These are phyloP conservation scores for Margaritifera margaritifera DNA, from an alignment of 2,888 invertebrate genomes.

Conservation along the genomic window DNA sequence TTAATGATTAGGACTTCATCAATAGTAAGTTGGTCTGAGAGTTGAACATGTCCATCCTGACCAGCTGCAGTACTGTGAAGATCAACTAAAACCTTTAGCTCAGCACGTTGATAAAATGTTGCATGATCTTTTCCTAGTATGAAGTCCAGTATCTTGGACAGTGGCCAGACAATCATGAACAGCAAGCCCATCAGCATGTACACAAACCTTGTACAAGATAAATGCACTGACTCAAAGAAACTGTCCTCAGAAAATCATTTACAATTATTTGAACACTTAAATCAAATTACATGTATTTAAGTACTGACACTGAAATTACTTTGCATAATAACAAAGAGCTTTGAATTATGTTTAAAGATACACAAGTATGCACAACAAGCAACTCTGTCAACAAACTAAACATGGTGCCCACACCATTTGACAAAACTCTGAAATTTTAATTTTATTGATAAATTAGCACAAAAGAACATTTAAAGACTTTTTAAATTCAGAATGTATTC, in stretches of 20 bases:
- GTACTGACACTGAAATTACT: too few relatives aligned
- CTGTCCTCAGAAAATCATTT: neutral
- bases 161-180: slow-evolving; percentile 68
- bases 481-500: too few relatives aligned
- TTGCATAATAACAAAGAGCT: too few relatives aligned
- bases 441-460: too few relatives aligned
- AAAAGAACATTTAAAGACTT: too few relatives aligned
- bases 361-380: too few relatives aligned
- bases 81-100: slow-evolving; percentile 69
- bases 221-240: neutral
- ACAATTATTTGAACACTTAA: neutral
- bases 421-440: too few relatives aligned
- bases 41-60: slow-evolving; percentile 6
- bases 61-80: slow-evolving; percentile 60
- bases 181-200: slow-evolving; percentile 67
- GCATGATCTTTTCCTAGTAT: slow-evolving; percentile 67
- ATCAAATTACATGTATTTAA: too few relatives aligned
- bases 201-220: slow-evolving; percentile 57
- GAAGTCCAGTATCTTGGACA: slow-evolving; percentile 71
- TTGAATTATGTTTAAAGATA: too few relatives aligned
- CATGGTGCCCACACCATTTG: too few relatives aligned
- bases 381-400: too few relatives aligned
- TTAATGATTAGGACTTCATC: slow-evolving; percentile 71
- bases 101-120: slow-evolving; percentile 67
- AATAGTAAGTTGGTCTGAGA: slow-evolving; percentile 47